phyloP scores from a whole-genome alignment of 2,797 vertebrate species.

The Pipistrellus pipistrellus region DNA sequence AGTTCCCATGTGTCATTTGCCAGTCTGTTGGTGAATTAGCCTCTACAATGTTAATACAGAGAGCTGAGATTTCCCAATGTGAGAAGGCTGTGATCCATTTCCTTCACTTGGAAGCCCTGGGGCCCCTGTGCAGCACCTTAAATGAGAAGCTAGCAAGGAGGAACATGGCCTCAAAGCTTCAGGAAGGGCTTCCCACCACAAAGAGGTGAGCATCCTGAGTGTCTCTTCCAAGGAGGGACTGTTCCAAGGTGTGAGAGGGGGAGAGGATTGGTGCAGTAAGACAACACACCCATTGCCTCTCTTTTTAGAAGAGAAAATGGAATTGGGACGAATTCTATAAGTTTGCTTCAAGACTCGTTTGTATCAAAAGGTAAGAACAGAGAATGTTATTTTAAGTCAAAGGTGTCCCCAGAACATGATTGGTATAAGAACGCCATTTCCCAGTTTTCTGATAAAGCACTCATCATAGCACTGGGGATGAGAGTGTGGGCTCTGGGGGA shows the following conservation, averaged over 20 bases:
- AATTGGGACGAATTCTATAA: conserved; percentile 8
- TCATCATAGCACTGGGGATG: not conserved
- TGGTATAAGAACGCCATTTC: conserved; percentile 73
- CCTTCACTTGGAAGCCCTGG: not conserved
- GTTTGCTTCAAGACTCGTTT: conserved; percentile 73
- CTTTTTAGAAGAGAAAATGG: not conserved
- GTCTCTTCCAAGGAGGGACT: not conserved
- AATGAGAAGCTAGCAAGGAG: not conserved
- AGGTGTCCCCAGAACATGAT: conserved; percentile 59
- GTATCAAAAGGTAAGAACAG: conserved; percentile 31
- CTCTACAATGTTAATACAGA: not conserved
- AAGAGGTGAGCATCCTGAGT: not conserved
- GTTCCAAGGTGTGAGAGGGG: not conserved
- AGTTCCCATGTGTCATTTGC: not conserved
- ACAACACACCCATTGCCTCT: not conserved
- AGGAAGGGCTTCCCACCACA: not conserved
- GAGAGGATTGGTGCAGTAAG: not conserved
- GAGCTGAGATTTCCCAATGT: not conserved
- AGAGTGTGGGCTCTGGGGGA: not conserved
- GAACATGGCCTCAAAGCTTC: not conserved
- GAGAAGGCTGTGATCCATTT: not conserved
- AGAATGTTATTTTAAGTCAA: conserved; percentile 54
- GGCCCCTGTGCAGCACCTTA: not conserved
- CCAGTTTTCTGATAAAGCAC: conserved; percentile 53
- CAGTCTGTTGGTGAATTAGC: conserved; percentile 39